Percentiles rank a stretch among this genome's conserved stretches.
phyloP scores from a whole-genome alignment of 2,888 invertebrate species.

The Carterocephalus palaemon region DNA sequence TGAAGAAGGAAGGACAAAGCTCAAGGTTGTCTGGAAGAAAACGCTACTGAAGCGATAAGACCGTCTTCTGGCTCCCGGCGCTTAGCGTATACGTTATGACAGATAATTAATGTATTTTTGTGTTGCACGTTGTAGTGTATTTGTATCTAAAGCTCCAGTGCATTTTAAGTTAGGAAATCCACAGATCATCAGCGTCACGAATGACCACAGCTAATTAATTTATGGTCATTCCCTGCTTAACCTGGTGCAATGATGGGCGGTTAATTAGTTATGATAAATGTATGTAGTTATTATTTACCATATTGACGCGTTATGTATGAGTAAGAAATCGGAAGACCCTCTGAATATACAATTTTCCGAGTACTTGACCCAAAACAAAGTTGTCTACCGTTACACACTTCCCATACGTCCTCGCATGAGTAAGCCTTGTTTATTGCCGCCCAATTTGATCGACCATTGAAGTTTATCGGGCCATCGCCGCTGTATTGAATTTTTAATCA shows the following conservation, averaged over 20 bases:
- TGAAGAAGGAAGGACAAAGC: too few species aligned
- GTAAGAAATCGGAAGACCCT: slow-evolving; percentile 35
- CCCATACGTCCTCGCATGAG: slow-evolving; percentile 17
- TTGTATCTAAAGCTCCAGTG: too few species aligned
- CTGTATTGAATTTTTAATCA: slow-evolving; percentile 16
- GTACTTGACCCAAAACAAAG: slow-evolving; percentile 54
- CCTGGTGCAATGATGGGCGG: slow-evolving; percentile 17
- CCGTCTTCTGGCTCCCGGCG: too few species aligned
- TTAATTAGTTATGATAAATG: background rate
- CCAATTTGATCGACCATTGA: slow-evolving; percentile 24
- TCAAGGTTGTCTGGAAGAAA: too few species aligned
- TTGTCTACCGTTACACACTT: slow-evolving; percentile 34
- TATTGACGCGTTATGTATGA: slow-evolving; percentile 41
- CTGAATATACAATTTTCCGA: slow-evolving; percentile 49
- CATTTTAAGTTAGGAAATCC: too few species aligned
- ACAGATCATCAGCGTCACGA: too few species aligned
- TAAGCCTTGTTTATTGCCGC: slow-evolving; percentile 14
- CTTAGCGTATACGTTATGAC: too few species aligned
- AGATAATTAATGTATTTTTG: too few species aligned
- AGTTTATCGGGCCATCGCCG: slow-evolving; percentile 19
- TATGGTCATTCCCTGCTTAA: slow-evolving; percentile 28
- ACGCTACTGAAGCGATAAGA: too few species aligned
- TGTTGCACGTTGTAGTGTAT: too few species aligned
- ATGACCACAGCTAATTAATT: too few species aligned
- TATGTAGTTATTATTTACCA: slow-evolving; percentile 3